Percentiles rank a stretch among this genome's conserved stretches.
Conservation (phyloP, 2,888 invertebrate genomes). For the Spodoptera exigua region DNA sequence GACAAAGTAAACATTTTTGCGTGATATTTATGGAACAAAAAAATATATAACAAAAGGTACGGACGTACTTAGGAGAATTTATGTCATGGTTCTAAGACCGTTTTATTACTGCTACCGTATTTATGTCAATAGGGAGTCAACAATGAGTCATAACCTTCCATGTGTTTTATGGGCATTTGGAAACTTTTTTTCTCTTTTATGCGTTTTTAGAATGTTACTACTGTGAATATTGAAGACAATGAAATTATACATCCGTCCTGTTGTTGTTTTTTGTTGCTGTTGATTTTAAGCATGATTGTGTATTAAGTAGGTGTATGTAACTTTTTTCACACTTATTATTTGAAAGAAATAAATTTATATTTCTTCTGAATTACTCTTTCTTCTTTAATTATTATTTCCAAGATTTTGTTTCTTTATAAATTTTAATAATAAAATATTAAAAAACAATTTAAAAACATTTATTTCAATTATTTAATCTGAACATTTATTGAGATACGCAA, state of each 20-base stretch:
- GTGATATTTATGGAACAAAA: constrained; percentile 64
- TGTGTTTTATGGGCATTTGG: constrained; percentile 67
- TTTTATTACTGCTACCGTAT: constrained; percentile 71
- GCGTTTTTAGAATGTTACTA: constrained; percentile 49
- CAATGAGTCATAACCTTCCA: constrained; percentile 78
- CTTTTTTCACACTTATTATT: too few species aligned
- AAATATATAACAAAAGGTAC: constrained; percentile 64
- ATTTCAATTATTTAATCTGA: too few species aligned
- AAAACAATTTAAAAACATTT: too few species aligned
- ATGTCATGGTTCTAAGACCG: constrained; percentile 66
- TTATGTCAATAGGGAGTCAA: constrained; percentile 74
- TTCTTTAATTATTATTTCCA: too few species aligned
- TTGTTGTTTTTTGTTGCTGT: constrained; percentile 13
- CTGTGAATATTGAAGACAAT: constrained; percentile 66
- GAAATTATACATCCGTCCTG: constrained; percentile 44
- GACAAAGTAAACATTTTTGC: constrained; percentile 63
- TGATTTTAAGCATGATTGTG: constrained; percentile 8
- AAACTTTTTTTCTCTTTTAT: constrained; percentile 60
- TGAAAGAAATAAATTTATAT: too few species aligned
- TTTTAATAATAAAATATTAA: too few species aligned
- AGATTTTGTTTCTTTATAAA: too few species aligned
- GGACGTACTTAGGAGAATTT: constrained; percentile 64
- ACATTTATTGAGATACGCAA: too few species aligned
- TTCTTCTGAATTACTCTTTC: too few species aligned
- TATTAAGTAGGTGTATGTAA: constrained; percentile 11